Percentiles rank a stretch among this genome's conserved stretches.
These are phyloP conservation scores for Drosophila gunungcola DNA, from an alignment of 1,140 invertebrate genomes.

Conservation along the genomic window DNA sequence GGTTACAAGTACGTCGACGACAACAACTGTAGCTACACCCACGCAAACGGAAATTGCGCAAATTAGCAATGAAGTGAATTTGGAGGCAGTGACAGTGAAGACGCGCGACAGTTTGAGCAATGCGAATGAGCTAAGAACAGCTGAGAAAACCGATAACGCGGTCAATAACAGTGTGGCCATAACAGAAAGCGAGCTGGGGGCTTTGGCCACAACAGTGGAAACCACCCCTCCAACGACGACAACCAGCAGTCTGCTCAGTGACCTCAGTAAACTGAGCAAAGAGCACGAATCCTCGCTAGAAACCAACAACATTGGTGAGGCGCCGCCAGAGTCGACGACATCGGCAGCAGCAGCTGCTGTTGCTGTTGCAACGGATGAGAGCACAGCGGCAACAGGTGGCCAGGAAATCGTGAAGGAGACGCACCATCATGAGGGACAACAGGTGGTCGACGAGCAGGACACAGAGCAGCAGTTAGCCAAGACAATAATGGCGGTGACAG, in stretches of 20 bases:
- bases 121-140: constrained; percentile 38
- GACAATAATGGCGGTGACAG: constrained; percentile 48
- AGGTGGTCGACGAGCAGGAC: constrained; percentile 27
- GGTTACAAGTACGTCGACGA: constrained; percentile 29
- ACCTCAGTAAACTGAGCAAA: constrained; percentile 28
- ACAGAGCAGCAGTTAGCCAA: constrained; percentile 45
- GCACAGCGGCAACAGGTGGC: constrained; percentile 40
- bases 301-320: constrained; percentile 66
- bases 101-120: constrained; percentile 24
- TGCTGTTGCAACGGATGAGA: constrained; percentile 18
- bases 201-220: constrained; percentile 14
- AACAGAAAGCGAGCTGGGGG: constrained; percentile 30
- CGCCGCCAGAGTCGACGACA: constrained; percentile 10
- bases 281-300: constrained; percentile 59
- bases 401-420: constrained; percentile 28
- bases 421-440: constrained; percentile 34
- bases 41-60: constrained; percentile 70
- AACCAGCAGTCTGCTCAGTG: constrained; percentile 24
- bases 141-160: constrained; percentile 60
- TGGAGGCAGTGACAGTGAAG: constrained; percentile 69
- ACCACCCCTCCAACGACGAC: constrained; percentile 6
- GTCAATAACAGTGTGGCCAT: constrained; percentile 44
- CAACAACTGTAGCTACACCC: constrained; percentile 23
- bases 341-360: constrained; percentile 26
- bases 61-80: constrained; percentile 83